A percentile compares a stretch with the other conserved stretches of the same genome.
These are phyloP conservation scores for Drosophila kepulauana DNA, from an alignment of 1,140 invertebrate genomes.

Conservation along the genomic window DNA sequence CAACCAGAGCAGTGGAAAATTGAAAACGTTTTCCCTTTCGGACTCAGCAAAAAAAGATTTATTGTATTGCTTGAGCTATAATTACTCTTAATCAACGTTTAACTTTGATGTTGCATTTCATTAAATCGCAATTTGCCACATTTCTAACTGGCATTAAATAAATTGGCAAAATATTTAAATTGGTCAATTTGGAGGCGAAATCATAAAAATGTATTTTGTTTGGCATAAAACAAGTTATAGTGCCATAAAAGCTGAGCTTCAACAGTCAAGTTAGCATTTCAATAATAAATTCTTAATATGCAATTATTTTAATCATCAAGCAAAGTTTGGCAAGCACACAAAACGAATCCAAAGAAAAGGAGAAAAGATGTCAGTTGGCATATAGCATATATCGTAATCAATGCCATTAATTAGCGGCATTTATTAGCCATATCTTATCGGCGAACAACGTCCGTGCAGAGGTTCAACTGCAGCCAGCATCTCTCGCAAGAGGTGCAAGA, in stretches of 20 bases:
- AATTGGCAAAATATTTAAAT: conserved; percentile 1
- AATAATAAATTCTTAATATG: conserved; percentile 18
- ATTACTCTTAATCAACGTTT: neutral
- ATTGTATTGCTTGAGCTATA: neutral
- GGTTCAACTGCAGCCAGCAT: conserved; percentile 17
- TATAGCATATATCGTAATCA: conserved; percentile 35
- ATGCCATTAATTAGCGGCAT: conserved; percentile 57
- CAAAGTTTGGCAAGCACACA: neutral
- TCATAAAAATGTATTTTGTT: neutral
- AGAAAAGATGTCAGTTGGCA: conserved; percentile 7
- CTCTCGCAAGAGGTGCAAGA: conserved; percentile 38
- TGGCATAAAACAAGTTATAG: conserved; percentile 6
- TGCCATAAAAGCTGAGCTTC: neutral
- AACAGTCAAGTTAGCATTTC: conserved; percentile 4
- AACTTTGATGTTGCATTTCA: neutral
- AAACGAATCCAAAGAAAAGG: neutral
- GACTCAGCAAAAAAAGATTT: neutral
- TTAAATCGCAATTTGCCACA: neutral
- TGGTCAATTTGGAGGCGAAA: neutral
- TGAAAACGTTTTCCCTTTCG: conserved; percentile 43
- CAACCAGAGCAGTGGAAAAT: conserved; percentile 31
- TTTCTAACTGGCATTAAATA: neutral
- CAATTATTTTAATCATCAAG: conserved; percentile 9
- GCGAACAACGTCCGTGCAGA: conserved; percentile 24
- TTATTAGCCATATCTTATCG: conserved; percentile 48